phyloP scores from a whole-genome alignment of 2,888 invertebrate genomes.

The Strigamia maritima region DNA sequence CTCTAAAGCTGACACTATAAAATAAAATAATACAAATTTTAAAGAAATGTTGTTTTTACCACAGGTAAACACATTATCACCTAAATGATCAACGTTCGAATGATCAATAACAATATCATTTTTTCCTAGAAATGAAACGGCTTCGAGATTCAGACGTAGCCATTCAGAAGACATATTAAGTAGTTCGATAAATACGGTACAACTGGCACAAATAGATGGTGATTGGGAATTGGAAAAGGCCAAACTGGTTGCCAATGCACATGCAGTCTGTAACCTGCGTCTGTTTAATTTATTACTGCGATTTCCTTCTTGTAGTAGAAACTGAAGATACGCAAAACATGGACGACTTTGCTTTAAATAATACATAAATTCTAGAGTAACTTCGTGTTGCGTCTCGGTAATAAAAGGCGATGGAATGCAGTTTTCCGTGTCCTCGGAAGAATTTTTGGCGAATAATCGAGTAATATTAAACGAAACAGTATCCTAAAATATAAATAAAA shows the following conservation, averaged over 20 bases:
- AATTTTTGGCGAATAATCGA: not conserved
- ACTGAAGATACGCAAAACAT: slow-evolving; percentile 37
- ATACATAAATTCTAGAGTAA: slow-evolving; percentile 28
- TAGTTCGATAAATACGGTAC: not conserved
- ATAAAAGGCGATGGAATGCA: not conserved
- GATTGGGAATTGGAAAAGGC: not conserved
- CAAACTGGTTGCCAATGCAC: not conserved
- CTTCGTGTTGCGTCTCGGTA: not conserved
- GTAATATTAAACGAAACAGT: not conserved
- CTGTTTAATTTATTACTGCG: not conserved
- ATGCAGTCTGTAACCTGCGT: not conserved
- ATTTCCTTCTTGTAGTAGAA: not conserved
- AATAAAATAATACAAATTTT: no score
- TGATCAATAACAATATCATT: not conserved
- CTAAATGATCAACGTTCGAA: not conserved
- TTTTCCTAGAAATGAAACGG: not conserved
- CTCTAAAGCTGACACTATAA: not conserved
- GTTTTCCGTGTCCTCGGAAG: not conserved
- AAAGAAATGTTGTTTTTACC: no score
- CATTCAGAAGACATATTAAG: not conserved
- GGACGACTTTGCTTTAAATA: slow-evolving; percentile 39
- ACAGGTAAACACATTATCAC: no score
- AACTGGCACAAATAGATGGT: not conserved
- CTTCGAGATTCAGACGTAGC: not conserved
- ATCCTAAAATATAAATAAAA: not conserved